Conservation (phyloP, 2,113 vertebrate genomes). For the Cygnus atratus region DNA sequence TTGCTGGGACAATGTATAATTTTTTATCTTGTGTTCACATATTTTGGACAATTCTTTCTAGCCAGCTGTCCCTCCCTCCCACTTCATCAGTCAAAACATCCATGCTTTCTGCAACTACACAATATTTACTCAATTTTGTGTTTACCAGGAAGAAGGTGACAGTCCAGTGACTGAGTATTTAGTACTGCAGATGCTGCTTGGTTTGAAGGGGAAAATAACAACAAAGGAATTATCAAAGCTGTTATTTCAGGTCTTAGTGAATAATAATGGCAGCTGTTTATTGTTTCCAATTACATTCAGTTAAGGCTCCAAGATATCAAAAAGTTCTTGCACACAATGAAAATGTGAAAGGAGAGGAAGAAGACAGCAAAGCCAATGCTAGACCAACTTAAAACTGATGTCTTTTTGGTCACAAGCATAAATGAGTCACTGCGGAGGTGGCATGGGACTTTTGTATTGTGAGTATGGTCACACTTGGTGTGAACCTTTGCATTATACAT, state of each 20-base stretch:
- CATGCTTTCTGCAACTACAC: background rate
- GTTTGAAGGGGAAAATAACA: background rate
- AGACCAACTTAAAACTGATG: background rate
- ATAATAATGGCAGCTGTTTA: background rate
- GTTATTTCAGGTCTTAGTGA: background rate
- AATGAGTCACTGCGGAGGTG: background rate
- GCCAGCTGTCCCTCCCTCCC: background rate
- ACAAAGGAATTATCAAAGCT: background rate
- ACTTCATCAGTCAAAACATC: slow-evolving; percentile 10
- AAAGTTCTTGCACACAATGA: background rate
- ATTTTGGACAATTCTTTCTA: background rate
- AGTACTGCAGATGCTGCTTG: background rate
- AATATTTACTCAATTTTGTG: slow-evolving; percentile 18
- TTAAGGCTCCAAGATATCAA: background rate
- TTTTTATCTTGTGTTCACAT: background rate
- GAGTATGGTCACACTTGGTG: background rate
- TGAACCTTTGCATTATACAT: background rate
- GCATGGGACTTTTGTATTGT: background rate
- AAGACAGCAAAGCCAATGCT: background rate
- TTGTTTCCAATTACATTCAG: background rate
- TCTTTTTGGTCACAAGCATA: background rate
- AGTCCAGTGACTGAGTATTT: background rate
- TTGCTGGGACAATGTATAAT: background rate
- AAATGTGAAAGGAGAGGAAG: background rate
- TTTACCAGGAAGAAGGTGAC: background rate